A percentile compares a stretch with the other conserved stretches of the same genome.
These are phyloP conservation scores for Aptenodytes forsteri DNA, from an alignment of 2,113 vertebrate genomes.

Conservation along the genomic window DNA sequence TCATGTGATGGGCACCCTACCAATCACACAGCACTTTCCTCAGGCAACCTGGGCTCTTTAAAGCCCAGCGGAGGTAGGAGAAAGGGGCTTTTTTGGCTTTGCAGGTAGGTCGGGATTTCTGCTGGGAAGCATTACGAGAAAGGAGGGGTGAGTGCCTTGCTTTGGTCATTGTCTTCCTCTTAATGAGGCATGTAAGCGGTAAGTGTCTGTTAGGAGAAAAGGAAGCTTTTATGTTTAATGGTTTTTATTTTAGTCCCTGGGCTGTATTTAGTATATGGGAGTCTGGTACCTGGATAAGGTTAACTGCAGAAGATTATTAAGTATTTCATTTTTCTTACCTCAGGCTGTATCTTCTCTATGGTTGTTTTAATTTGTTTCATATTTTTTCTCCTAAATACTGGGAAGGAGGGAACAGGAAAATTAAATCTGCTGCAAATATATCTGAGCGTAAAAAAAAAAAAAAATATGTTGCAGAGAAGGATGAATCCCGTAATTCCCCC, in stretches of 20 bases:
- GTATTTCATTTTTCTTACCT: neutral
- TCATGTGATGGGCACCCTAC: constrained; percentile 65
- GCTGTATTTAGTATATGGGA: neutral
- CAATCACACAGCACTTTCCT: constrained; percentile 58
- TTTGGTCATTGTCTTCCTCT: neutral
- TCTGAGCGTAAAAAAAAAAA: neutral
- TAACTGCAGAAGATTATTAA: constrained; percentile 14
- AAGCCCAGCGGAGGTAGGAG: neutral
- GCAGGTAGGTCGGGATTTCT: neutral
- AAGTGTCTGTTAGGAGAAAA: neutral
- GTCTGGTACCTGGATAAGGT: constrained; percentile 5
- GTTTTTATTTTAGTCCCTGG: neutral
- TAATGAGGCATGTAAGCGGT: neutral
- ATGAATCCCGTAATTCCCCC: neutral
- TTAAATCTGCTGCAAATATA: neutral
- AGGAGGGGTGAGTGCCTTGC: constrained; percentile 1
- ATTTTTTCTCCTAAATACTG: constrained; percentile 1
- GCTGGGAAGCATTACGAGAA: neutral
- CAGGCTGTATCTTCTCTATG: neutral
- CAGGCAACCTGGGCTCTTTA: constrained; percentile 28
- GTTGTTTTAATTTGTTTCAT: constrained; percentile 12
- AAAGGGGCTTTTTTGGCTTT: neutral
- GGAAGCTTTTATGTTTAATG: neutral
- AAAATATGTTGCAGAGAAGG: neutral
- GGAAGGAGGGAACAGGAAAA: neutral